A percentile compares a stretch with the other conserved stretches of the same genome.
phyloP scores from a whole-genome alignment of 2,113 vertebrate species.

The Hyperoodon ampullatus region DNA sequence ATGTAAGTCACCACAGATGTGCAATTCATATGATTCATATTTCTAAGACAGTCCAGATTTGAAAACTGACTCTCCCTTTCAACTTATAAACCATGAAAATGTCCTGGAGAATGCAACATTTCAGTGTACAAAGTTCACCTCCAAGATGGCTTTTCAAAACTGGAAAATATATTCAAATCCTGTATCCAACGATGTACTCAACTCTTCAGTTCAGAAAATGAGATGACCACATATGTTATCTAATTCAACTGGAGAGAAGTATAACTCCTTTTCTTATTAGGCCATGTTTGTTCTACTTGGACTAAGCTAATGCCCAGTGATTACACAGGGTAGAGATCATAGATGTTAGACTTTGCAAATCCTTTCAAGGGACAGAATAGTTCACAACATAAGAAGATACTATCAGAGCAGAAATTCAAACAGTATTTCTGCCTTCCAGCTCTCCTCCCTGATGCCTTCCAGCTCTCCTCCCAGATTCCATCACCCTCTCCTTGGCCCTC shows the following conservation, averaged over 20 bases:
- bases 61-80: background rate
- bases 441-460: background rate
- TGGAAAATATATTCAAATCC: background rate
- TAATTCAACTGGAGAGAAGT: background rate
- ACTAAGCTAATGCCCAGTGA: background rate
- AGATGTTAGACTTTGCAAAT: background rate
- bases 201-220: background rate
- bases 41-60: background rate
- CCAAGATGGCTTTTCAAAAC: background rate
- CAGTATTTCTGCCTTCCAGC: background rate
- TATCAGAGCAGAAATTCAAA: background rate
- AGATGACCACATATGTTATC: background rate
- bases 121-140: background rate
- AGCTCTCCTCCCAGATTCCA: background rate
- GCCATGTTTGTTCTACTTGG: too few species aligned
- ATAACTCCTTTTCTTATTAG: background rate
- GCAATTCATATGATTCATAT: background rate
- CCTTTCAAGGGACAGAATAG: background rate
- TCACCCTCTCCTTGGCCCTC: background rate
- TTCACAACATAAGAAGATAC: background rate
- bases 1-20: background rate
- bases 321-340: background rate
- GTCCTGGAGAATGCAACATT: background rate
- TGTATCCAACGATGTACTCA: background rate
- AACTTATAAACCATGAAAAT: background rate